Evolutionary conservation across 2,888 invertebrate species (phyloP), one percentile per base, ranked within the genome.

Genomic region (Ormyrus nitidulus): DNA sequence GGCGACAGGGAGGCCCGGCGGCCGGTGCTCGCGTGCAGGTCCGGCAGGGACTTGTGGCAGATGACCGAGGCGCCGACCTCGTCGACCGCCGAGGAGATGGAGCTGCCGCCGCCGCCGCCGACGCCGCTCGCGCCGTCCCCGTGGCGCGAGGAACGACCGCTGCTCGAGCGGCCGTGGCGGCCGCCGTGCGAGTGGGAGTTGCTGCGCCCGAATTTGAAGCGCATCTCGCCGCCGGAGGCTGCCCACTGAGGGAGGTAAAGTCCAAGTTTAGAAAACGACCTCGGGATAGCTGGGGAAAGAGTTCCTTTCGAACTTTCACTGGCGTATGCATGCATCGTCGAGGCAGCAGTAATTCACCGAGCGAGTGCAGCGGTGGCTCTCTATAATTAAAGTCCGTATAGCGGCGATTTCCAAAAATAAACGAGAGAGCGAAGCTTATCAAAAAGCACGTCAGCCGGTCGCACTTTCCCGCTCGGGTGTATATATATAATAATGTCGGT

Each of bases 11-110:
- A 90, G 9, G 90, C 86, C 34, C 90, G 86, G 53, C 90, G 87
- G 75, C 90, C 85, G 51, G 89, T 89, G 77, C 88, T 90, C 13
- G 94, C 93, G 85, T 95, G 95, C 71, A 95, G 91, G 88, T 95
- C 96, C 0, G 97, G 97, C 85, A 97, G 91, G 54, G 96, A 96
- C 88, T 97, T 97, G 92, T 97, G 96, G 86, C 92, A 92, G 11
- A 77, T 65, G 4, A 68, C 74, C 8, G 87, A 65, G 84, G 87
- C 48, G 87, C 46, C 48, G 6, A 86, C 61, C 84, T 87, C 51
- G 88, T 87, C 69, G 88, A 88, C 81, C 87, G 89, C 83, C 85
- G 86, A 56, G 81, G 85, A 54, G 86, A 81, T 44, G 6, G 78
- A 66, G 10, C 77, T 62, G 9, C 51, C 69, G 44, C 72, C 66